These are phyloP conservation scores for Drosophila teissieri DNA, from an alignment of 1,140 invertebrate genomes.

Conservation along the genomic window DNA sequence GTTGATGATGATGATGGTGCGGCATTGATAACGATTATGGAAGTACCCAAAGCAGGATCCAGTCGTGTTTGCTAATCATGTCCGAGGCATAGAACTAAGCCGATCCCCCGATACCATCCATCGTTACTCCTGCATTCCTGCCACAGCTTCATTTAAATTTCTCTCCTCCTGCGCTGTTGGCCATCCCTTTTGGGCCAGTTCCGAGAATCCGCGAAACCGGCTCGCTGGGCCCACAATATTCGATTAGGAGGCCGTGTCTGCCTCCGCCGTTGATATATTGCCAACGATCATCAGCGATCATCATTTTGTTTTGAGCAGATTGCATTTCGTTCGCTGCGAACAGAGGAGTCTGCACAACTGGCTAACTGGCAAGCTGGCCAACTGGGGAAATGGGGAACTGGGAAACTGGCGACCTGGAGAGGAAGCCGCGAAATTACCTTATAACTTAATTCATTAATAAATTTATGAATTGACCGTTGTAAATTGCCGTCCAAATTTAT, in stretches of 20 bases:
- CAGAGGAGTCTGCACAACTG: neutral
- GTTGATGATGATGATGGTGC: slow-evolving; percentile 52
- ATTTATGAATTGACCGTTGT: slow-evolving; percentile 82
- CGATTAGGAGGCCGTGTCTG: slow-evolving; percentile 66
- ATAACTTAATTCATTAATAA: slow-evolving; percentile 84
- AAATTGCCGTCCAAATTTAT: slow-evolving; percentile 80
- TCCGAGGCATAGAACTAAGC: slow-evolving; percentile 43
- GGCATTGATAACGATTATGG: slow-evolving; percentile 71
- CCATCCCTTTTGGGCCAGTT: slow-evolving; percentile 58
- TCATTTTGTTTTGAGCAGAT: slow-evolving; percentile 62
- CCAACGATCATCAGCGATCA: slow-evolving; percentile 69
- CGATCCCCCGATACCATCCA: neutral
- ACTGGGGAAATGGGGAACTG: too few species aligned
- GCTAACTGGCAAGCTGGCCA: too few species aligned
- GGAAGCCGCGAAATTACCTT: slow-evolving; percentile 74
- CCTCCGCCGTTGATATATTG: slow-evolving; percentile 67
- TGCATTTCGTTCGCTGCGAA: slow-evolving; percentile 51
- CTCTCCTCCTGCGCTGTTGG: slow-evolving; percentile 5
- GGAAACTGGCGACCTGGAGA: neutral
- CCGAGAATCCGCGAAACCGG: slow-evolving; percentile 55
- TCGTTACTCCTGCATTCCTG: neutral
- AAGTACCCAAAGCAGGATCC: slow-evolving; percentile 15
- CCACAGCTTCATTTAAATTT: slow-evolving; percentile 80
- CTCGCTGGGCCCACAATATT: slow-evolving; percentile 54
- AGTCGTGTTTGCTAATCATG: slow-evolving; percentile 60